These are phyloP conservation scores for Amblyteles armatorius DNA, from an alignment of 2,888 invertebrate species.

Conservation along the genomic window DNA sequence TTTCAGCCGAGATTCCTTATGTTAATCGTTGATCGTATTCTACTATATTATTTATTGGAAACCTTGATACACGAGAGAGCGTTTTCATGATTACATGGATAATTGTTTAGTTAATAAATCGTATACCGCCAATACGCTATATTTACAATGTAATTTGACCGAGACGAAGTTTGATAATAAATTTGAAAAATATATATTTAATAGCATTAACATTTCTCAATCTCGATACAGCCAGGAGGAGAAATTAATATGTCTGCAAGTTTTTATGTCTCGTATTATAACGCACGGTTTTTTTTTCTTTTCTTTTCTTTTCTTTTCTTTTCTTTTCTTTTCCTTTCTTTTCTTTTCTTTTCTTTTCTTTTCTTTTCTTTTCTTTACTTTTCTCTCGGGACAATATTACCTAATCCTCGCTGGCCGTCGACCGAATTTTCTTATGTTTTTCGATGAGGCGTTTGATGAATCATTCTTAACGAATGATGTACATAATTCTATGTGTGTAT, in stretches of 20 bases:
- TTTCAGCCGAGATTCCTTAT: not conserved
- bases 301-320: constrained; percentile 14
- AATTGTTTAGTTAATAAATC: constrained; percentile 72
- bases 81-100: constrained; percentile 62
- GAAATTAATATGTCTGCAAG: constrained; percentile 81
- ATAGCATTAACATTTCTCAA: constrained; percentile 34
- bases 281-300: not conserved
- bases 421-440: constrained; percentile 60
- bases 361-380: constrained; percentile 16
- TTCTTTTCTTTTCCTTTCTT: constrained; percentile 14
- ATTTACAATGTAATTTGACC: constrained; percentile 70
- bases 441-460: constrained; percentile 65
- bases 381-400: constrained; percentile 78
- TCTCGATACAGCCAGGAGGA: constrained; percentile 82
- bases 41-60: constrained; percentile 78
- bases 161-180: constrained; percentile 57
- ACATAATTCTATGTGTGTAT: constrained; percentile 50
- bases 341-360: not conserved
- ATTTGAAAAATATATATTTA: constrained; percentile 47
- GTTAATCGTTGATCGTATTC: constrained; percentile 31
- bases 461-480: constrained; percentile 46
- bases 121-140: constrained; percentile 75
- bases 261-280: constrained; percentile 8
- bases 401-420: constrained; percentile 84
- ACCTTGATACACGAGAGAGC: constrained; percentile 79